Evolutionary conservation across 2,888 invertebrate species (phyloP), one percentile per base, ranked within the genome.

Genomic region (Vandiemenella viatica): DNA sequence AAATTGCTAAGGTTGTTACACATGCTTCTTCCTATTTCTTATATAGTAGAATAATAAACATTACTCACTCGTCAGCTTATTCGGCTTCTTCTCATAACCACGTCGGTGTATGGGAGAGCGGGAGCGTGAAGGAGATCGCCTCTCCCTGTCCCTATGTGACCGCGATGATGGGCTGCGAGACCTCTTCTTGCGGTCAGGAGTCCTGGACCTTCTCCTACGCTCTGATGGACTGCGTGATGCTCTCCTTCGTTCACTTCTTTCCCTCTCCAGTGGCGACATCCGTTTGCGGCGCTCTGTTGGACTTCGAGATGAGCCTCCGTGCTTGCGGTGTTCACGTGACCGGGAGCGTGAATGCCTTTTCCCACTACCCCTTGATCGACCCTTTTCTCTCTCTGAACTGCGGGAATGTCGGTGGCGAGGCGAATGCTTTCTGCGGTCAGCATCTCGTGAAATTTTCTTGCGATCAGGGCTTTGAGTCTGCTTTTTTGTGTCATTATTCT

Each of bases 241-340:
- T 16, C 46, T 45, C 21, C 40, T 46, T 23, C n/a, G 21, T 22
- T 18, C 26, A 3, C 19, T 15, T 37, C 17, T 37, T 21, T 46
- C 43, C 18, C 43, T 17, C 64, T 64, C n/a, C 62, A 56, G 48
- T 63, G 59, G n/a, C 63, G 59, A 43, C 62, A 66, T 57, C 61
- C n/a, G 64, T 45, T 52, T 60, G 52, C 48, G 55, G 57, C 60
- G 64, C 22, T 61, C 63, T 41, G 63, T 63, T 43, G 46, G 46
- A 16, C 38, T 46, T 13, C 20, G 46, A 7, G 46, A 46, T n/a
- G n/a, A n/a, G n/a, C n/a, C n/a, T n/a, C n/a, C n/a, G n/a, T n/a
- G n/a, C n/a, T n/a, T n/a, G n/a, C n/a, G n/a, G n/a, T n/a, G 38
- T 15, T 17, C 38, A 38, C 16, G 38, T 1, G 38, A 38, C 17